Evolutionary conservation across 2,113 vertebrate genomes (phyloP).

Genomic region (Lipophrys pholis): DNA sequence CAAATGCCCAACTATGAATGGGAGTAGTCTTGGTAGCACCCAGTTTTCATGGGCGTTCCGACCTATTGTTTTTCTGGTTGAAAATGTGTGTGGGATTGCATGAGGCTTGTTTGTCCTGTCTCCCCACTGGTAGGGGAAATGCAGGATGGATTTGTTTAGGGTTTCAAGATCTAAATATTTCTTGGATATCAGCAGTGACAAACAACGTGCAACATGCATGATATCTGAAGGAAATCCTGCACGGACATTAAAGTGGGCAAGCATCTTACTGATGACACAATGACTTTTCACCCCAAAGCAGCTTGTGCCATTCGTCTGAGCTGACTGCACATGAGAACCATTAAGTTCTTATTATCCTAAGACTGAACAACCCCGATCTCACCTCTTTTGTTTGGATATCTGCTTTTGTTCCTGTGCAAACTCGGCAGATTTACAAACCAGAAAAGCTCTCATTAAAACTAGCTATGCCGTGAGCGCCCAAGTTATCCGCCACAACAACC

Average conservation of each 20-base stretch:
- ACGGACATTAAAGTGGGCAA: constrained; percentile 19
- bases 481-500: constrained; percentile 32
- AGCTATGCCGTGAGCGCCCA: constrained; percentile 17
- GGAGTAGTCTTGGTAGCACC: constrained; percentile 22
- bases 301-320: not conserved
- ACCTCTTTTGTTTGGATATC: constrained; percentile 25
- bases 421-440: constrained; percentile 31
- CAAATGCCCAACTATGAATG: constrained; percentile 28
- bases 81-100: constrained; percentile 12
- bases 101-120: constrained; percentile 6
- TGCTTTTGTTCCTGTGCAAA: constrained; percentile 38
- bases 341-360: constrained; percentile 11
- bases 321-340: constrained; percentile 8
- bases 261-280: constrained; percentile 4
- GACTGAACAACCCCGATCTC: not conserved
- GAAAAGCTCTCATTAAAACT: constrained; percentile 44
- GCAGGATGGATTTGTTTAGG: constrained; percentile 29
- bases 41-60: constrained; percentile 16
- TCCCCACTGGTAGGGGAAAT: constrained; percentile 15
- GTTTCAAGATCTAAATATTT: no score
- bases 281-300: constrained; percentile 25
- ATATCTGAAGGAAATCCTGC: constrained; percentile 26
- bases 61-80: not conserved
- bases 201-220: no score
- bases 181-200: not conserved